phyloP scores from a whole-genome alignment of 2,888 invertebrate species.

The Lycaena phlaeas region DNA sequence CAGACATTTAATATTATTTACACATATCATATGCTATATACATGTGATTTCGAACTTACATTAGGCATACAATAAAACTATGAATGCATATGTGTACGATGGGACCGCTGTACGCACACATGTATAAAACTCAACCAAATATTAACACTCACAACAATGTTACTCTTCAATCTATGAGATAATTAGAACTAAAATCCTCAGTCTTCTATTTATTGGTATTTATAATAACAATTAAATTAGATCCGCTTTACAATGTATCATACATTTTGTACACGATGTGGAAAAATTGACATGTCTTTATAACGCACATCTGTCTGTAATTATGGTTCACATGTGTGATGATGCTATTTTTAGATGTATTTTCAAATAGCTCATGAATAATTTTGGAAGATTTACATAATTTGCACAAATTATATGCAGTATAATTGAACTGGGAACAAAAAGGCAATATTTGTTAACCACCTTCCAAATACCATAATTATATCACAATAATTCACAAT shows the following conservation, averaged over 20 bases:
- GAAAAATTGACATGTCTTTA: constrained; percentile 32
- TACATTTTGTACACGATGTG: constrained; percentile 51
- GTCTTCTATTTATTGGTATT: constrained; percentile 64
- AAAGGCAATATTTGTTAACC: not conserved
- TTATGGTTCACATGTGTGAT: too few relatives aligned
- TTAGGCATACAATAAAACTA: not conserved
- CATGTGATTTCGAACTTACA: too few relatives aligned
- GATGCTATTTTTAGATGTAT: too few relatives aligned
- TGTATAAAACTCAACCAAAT: constrained; percentile 7
- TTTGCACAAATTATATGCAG: too few relatives aligned
- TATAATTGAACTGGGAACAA: too few relatives aligned
- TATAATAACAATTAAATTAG: constrained; percentile 45
- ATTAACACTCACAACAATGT: constrained; percentile 24
- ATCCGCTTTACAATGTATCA: constrained; percentile 47
- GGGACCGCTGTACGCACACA: not conserved
- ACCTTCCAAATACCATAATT: not conserved
- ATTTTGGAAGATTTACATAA: too few relatives aligned
- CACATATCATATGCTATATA: not conserved
- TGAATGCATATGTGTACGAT: not conserved
- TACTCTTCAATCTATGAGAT: constrained; percentile 38
- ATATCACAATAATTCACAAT: not conserved
- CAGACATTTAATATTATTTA: not conserved
- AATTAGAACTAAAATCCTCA: constrained; percentile 57
- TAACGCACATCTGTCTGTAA: too few relatives aligned
- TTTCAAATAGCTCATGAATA: too few relatives aligned